Base-by-base conservation (phyloP, 2,113 vertebrate species). In the Meles meles region DNA sequence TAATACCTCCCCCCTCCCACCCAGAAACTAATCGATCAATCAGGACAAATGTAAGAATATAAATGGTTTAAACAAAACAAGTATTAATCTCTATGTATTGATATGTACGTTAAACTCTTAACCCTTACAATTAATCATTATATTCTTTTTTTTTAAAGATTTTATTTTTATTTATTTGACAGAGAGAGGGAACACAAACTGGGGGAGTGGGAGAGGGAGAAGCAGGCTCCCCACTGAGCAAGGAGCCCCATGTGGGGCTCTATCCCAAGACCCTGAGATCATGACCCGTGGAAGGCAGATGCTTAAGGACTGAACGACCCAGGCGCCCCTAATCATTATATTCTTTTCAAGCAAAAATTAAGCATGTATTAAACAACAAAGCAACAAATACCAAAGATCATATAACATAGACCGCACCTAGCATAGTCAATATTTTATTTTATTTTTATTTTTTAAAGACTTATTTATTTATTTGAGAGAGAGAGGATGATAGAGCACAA, bases 1-100 rank as follows among this genome's bases (percentile, higher is more conserved):
- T 39, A 63, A 37, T 44, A 87, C 29, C 17, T 55, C 52, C 52
- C 15, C 52, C 52, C 15, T 18, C 15, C 15, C 15, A 52, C 49
- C 49, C 52, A 71, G 10, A 93, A 82, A 49, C 7, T 74, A 20
- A n/a, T 11, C 71, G 3, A 90, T 42, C 9, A 83, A 83, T 44
- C 13, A 31, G 4, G 44, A 72, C 31, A 57, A 84, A 88, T 44
- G 5, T 67, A 79, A 49, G 9, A 69, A 67, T 61, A 7, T 31
- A 77, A 74, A 42, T 86, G 31, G 31, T 52, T 95, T 91, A 72
- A 94, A 39, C 11, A 67, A 92, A 82, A 44, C 7, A 61, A 71
- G 55, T 44, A 88, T 91, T 83, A 72, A 42, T 72, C 6, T 61
- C 42, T 57, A 31, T 61, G 55, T 21, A 77, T 17, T 59, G 42